Base-by-base conservation (phyloP, 2,888 invertebrate species). In the Drosophila buzzatii region DNA sequence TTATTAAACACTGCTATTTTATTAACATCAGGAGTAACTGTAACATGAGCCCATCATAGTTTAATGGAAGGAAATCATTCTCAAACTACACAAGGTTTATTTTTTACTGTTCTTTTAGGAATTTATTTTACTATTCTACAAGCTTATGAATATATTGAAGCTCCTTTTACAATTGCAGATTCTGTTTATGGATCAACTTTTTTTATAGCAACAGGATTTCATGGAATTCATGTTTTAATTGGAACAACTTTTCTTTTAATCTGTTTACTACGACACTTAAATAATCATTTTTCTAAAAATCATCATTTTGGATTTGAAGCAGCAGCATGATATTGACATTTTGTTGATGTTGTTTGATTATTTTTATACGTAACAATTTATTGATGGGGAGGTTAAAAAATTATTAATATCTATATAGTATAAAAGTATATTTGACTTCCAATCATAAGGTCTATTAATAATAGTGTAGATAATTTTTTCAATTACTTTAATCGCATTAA, bases 351-450 rank as follows among this genome's bases (percentile, higher is more conserved):
- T 16, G 41, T 41, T 2, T 41, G 41, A n/a, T 41, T 41, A n/a
- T 41, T 41, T n/a, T 41, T 41, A n/a, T 41, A 41, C 8, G 1
- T 41, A 3, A 41, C 41, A 41, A n/a, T 41, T n/a, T 41, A 41
- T 2, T 41, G 41, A 95, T 96, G 95, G 94, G 95, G 95, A 84
- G 94, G 94, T 85, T 95, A 94, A 10, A 73, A 7, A 41, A 8
- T 42, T 12, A 62, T 70, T n/a, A 61, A 5, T 68, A 94, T 94
- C 94, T 95, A 94, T 95, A 94, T 95, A 95, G 94, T 95, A 95
- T 95, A 95, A 94, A 83, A 95, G 94, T 95, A 95, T 95, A 94
- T 94, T 94, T 95, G 94, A 95, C 93, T 95, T 95, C 95, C 95
- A 95, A 95, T 95, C 94, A 95, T 95, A 94, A 94, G 92, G 94